A percentile compares a stretch with the other conserved stretches of the same genome.
phyloP scores from a whole-genome alignment of 1,140 invertebrate species.

The Lasaia peninsularis region DNA sequence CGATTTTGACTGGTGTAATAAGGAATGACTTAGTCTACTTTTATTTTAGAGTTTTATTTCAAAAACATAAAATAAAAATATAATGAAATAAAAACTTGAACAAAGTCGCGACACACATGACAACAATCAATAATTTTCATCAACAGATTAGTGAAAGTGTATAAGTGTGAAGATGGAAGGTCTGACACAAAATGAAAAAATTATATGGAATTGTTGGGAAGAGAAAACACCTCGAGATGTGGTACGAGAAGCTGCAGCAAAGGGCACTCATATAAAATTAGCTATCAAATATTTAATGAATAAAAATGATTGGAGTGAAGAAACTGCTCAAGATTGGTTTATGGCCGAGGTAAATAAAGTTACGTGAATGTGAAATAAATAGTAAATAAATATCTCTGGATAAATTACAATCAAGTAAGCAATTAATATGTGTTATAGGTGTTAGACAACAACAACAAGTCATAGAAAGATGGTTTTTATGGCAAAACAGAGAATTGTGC shows the following conservation, averaged over 20 bases:
- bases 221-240: constrained; percentile 78
- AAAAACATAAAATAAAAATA: no score
- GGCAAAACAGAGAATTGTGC: no score
- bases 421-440: no score
- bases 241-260: constrained; percentile 81
- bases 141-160: constrained; percentile 4
- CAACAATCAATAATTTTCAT: not conserved
- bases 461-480: no score
- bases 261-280: constrained; percentile 80
- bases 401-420: no score
- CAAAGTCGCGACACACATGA: not conserved
- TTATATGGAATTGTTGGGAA: constrained; percentile 79
- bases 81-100: no score
- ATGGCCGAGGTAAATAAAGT: constrained; percentile 69
- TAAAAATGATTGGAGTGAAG: constrained; percentile 74
- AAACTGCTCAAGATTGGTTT: constrained; percentile 77
- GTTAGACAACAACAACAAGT: no score
- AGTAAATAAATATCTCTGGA: no score
- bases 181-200: constrained; percentile 76
- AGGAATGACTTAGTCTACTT: no score
- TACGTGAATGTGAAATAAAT: not conserved
- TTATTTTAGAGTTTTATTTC: no score
- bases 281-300: constrained; percentile 78
- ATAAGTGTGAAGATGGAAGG: constrained; percentile 62
- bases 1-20: no score